Percentiles rank a stretch among this genome's conserved stretches.
phyloP scores from a whole-genome alignment of 2,113 vertebrate species.

The Oreochromis spilurus region DNA sequence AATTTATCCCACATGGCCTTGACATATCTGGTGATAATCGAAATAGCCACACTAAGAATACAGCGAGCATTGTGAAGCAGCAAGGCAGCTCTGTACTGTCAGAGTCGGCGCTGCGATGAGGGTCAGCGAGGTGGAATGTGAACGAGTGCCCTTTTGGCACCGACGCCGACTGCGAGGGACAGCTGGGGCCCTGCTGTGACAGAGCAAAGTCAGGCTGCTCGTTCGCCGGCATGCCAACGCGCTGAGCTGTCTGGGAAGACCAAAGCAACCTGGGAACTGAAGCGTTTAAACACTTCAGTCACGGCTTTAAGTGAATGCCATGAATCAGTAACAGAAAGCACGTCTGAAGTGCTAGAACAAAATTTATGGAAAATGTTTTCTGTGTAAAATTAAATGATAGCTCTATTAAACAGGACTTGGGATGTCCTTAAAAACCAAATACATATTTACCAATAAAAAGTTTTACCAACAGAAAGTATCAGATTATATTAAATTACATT shows the following conservation, averaged over 20 bases:
- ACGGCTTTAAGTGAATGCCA: background rate
- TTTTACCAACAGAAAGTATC: background rate
- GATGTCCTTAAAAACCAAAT: background rate
- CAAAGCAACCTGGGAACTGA: background rate
- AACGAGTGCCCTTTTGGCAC: slow-evolving; percentile 56
- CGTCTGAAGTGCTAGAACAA: background rate
- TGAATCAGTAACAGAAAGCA: background rate
- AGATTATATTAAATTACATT: background rate
- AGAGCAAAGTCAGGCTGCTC: background rate
- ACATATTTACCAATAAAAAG: background rate
- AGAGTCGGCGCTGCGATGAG: slow-evolving; percentile 20
- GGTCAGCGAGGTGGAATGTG: slow-evolving; percentile 63
- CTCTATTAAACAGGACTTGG: background rate
- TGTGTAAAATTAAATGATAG: background rate
- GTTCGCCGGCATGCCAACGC: background rate
- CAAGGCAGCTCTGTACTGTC: background rate
- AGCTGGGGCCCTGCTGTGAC: slow-evolving; percentile 44
- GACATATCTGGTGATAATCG: background rate
- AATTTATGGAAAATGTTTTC: background rate
- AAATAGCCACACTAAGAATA: slow-evolving; percentile 45
- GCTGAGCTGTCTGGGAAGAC: background rate
- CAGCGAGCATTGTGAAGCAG: slow-evolving; percentile 18
- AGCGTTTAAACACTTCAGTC: background rate
- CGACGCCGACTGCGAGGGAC: slow-evolving; percentile 28
- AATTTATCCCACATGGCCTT: background rate